A percentile compares a stretch with the other conserved stretches of the same genome.
phyloP scores from a whole-genome alignment of 2,113 vertebrate genomes.

The Machaerirhynchus nigripectus region DNA sequence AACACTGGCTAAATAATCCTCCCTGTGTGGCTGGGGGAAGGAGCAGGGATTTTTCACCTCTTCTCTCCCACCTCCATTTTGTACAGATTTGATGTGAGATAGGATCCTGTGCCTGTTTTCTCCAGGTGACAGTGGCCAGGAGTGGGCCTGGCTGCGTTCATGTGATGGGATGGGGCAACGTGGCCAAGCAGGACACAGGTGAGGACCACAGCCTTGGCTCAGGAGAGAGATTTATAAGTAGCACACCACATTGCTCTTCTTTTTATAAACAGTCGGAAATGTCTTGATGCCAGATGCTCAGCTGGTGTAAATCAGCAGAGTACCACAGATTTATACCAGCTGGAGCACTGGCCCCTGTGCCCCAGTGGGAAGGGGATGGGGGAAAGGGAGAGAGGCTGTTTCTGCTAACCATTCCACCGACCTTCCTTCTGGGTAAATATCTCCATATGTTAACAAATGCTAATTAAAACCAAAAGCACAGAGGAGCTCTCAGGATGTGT shows the following conservation, averaged over 20 bases:
- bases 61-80: background rate
- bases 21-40: background rate
- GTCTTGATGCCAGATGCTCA: conserved; percentile 56
- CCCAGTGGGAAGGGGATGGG: background rate
- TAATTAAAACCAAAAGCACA: conserved; percentile 60
- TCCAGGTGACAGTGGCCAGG: background rate
- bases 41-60: background rate
- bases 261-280: conserved; percentile 21
- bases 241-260: background rate
- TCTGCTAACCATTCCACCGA: conserved; percentile 19
- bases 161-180: background rate
- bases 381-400: conserved; percentile 27
- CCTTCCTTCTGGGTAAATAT: conserved; percentile 56
- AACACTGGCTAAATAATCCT: background rate
- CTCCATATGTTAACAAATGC: conserved; percentile 61
- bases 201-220: background rate
- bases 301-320: conserved; percentile 52
- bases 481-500: background rate
- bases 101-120: background rate
- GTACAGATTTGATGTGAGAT: background rate
- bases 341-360: background rate
- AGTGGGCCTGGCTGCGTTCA: rapidly evolving
- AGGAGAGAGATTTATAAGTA: background rate
- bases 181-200: background rate
- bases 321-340: conserved; percentile 45